Conservation (phyloP, 2,113 vertebrate genomes). For the Bos indicus region DNA sequence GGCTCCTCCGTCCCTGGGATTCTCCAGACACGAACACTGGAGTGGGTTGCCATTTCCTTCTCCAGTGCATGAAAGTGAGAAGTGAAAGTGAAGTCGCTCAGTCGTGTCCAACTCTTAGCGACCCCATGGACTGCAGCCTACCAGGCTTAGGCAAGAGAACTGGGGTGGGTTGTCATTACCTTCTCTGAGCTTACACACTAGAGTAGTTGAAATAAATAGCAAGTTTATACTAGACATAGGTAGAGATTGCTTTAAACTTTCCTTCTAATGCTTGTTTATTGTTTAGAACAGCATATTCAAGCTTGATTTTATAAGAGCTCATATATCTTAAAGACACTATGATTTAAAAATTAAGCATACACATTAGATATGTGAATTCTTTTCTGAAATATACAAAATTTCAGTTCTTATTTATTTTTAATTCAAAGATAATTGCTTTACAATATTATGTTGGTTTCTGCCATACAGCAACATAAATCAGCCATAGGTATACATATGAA, state of each 20-base stretch:
- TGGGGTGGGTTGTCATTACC: too few relatives aligned
- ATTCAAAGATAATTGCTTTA: not conserved
- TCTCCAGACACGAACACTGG: too few relatives aligned
- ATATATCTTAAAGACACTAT: not conserved
- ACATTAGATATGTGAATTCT: not conserved
- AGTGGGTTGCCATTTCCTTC: too few relatives aligned
- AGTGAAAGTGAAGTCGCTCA: too few relatives aligned
- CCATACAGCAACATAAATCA: not conserved
- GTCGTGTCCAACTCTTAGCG: rapidly evolving
- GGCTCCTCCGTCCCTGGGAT: too few relatives aligned
- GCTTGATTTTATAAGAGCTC: not conserved
- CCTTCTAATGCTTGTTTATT: not conserved
- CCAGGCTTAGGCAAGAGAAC: too few relatives aligned
- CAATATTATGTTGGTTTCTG: not conserved
- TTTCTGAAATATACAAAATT: not conserved
- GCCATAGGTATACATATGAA: not conserved
- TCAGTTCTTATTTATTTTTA: not conserved
- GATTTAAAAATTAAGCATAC: not conserved
- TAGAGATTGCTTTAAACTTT: not conserved
- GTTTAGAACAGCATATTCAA: not conserved
- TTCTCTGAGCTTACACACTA: not conserved
- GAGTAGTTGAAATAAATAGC: not conserved
- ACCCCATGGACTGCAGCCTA: too few relatives aligned
- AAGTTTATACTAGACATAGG: not conserved
- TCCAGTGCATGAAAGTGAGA: too few relatives aligned